phyloP scores from a whole-genome alignment of 2,113 vertebrate genomes.

The Ageneiosus marmoratus region DNA sequence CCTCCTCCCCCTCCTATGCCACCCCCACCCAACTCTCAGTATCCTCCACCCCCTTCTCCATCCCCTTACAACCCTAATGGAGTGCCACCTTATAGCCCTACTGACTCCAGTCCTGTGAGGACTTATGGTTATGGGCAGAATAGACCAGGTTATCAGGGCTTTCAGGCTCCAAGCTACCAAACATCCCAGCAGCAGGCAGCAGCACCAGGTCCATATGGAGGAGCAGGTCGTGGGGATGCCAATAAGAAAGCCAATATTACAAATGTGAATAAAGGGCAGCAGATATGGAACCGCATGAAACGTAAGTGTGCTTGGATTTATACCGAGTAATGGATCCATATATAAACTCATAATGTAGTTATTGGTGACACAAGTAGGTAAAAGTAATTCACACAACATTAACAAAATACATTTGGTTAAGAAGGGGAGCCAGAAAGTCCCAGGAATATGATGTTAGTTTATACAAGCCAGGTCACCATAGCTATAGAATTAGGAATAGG shows the following conservation, averaged over 20 bases:
- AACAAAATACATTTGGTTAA: neutral
- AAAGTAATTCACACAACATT: neutral
- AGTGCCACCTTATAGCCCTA: slow-evolving; percentile 64
- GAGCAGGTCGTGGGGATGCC: slow-evolving; percentile 62
- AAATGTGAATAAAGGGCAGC: slow-evolving; percentile 76
- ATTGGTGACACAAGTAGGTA: neutral
- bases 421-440: neutral
- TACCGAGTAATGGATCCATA: neutral
- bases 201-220: slow-evolving; percentile 62
- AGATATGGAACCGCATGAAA: slow-evolving; percentile 85
- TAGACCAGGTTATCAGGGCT: slow-evolving; percentile 66
- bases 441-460: neutral
- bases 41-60: slow-evolving; percentile 69
- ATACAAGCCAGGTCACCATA: neutral
- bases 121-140: slow-evolving; percentile 69
- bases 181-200: slow-evolving; percentile 46
- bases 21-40: slow-evolving; percentile 69
- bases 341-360: neutral
- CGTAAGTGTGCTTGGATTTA: slow-evolving; percentile 59
- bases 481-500: neutral
- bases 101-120: slow-evolving; percentile 68
- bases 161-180: slow-evolving; percentile 62
- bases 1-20: slow-evolving; percentile 69
- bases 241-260: slow-evolving; percentile 68
- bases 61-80: slow-evolving; percentile 65